phyloP scores from a whole-genome alignment of 2,797 vertebrate genomes.

The Lagorchestes hirsutus region DNA sequence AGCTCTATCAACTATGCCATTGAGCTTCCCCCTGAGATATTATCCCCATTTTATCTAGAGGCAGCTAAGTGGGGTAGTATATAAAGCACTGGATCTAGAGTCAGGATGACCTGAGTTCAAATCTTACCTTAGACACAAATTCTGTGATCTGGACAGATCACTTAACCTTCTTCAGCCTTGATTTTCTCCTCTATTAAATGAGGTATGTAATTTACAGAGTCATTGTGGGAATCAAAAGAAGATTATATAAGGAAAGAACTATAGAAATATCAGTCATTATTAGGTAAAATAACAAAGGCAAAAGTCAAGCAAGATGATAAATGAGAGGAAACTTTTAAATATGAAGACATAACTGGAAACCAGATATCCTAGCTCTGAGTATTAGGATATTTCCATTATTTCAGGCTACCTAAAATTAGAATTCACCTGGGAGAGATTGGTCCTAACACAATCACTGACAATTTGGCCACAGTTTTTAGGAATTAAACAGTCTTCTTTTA shows the following conservation, averaged over 20 bases:
- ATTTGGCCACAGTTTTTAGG: not conserved
- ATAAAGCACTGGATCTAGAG: not conserved
- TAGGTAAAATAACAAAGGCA: not conserved
- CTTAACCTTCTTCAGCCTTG: not conserved
- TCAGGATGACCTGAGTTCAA: not conserved
- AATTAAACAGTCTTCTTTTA: constrained; percentile 44
- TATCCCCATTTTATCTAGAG: not conserved
- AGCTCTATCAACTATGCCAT: not conserved
- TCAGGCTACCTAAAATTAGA: not conserved
- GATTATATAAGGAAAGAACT: not conserved
- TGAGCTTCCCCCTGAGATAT: not conserved
- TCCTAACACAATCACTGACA: constrained; percentile 28
- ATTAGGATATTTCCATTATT: not conserved
- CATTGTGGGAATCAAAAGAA: not conserved
- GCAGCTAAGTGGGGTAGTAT: not conserved
- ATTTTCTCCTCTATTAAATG: not conserved
- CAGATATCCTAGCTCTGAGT: not conserved
- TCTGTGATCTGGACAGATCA: not conserved
- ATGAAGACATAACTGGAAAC: not conserved
- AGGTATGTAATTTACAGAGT: not conserved
- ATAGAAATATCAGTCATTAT: not conserved
- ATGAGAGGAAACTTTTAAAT: not conserved
- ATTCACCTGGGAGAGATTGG: not conserved
- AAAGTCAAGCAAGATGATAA: not conserved
- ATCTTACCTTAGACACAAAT: not conserved